Conservation (phyloP, 2,113 vertebrate species). For the Tapirus terrestris region DNA sequence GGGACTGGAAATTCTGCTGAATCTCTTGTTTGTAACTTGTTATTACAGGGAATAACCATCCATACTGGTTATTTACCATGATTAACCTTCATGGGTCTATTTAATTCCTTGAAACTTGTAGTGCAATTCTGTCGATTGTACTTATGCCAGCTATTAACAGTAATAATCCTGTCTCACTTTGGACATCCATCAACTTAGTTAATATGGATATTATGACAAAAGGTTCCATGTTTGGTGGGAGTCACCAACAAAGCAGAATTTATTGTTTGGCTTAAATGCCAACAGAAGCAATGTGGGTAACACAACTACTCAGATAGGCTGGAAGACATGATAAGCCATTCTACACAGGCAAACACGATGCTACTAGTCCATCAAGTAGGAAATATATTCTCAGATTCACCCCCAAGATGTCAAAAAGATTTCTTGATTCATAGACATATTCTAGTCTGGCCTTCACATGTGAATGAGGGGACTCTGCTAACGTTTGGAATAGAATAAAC, state of each 20-base stretch:
- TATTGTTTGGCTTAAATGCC: background rate
- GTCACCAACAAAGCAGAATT: background rate
- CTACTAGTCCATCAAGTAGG: no score
- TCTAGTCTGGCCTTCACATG: background rate
- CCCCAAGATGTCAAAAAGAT: background rate
- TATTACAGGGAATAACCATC: background rate
- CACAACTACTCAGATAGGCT: background rate
- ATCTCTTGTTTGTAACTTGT: background rate
- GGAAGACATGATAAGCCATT: background rate
- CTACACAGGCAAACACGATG: no score
- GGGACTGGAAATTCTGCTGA: background rate
- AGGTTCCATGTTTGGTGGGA: background rate
- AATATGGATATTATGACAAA: slow-evolving; percentile 11
- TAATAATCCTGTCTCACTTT: background rate
- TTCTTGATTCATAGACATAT: background rate
- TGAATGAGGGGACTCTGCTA: background rate
- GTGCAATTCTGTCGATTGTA: background rate
- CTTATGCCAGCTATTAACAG: background rate
- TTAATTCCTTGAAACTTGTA: background rate
- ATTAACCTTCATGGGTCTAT: background rate
- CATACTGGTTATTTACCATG: background rate
- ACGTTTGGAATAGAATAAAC: background rate
- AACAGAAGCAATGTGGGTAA: background rate
- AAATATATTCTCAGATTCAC: background rate
- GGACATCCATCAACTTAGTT: background rate